A percentile compares a stretch with the other conserved stretches of the same genome.
Conservation (phyloP, 1,140 invertebrate genomes). For the Aphidius ervi region DNA sequence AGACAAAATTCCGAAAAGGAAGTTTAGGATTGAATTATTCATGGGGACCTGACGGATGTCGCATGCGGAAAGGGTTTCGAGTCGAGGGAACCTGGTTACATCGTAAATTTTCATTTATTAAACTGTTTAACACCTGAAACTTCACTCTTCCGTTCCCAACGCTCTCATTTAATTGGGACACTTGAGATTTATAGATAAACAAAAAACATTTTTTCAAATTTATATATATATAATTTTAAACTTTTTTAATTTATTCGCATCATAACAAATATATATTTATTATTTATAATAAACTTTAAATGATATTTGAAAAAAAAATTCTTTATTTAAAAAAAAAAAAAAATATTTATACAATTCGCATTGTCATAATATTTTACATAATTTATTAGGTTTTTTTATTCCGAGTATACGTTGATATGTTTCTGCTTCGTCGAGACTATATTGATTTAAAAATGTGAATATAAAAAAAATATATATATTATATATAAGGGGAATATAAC, state of each 20-base stretch:
- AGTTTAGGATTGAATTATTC: constrained; percentile 37
- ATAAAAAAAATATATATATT: not conserved
- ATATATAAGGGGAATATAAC: constrained; percentile 9
- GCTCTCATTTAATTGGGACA: too few relatives aligned
- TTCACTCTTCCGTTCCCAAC: not conserved
- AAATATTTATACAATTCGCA: not conserved
- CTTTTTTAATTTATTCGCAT: too few relatives aligned
- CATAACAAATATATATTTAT: too few relatives aligned
- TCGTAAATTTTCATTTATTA: constrained; percentile 43
- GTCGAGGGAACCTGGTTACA: constrained; percentile 20
- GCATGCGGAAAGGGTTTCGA: constrained; percentile 29
- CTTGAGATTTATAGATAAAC: too few relatives aligned
- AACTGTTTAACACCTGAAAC: constrained; percentile 36
- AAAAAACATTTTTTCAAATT: too few relatives aligned
- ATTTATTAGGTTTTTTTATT: constrained; percentile 25
- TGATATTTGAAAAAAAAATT: not conserved
- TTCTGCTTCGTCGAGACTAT: constrained; percentile 21
- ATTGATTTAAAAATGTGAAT: constrained; percentile 27
- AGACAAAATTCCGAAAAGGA: constrained; percentile 13
- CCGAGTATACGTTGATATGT: not conserved
- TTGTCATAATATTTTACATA: constrained; percentile 4
- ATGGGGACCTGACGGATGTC: constrained; percentile 33
- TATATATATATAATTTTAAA: too few relatives aligned
- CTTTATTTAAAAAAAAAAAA: not conserved
- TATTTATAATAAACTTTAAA: too few relatives aligned